These are phyloP conservation scores for Phyllotis vaccarum DNA, from an alignment of 2,797 vertebrate species.

Conservation along the genomic window DNA sequence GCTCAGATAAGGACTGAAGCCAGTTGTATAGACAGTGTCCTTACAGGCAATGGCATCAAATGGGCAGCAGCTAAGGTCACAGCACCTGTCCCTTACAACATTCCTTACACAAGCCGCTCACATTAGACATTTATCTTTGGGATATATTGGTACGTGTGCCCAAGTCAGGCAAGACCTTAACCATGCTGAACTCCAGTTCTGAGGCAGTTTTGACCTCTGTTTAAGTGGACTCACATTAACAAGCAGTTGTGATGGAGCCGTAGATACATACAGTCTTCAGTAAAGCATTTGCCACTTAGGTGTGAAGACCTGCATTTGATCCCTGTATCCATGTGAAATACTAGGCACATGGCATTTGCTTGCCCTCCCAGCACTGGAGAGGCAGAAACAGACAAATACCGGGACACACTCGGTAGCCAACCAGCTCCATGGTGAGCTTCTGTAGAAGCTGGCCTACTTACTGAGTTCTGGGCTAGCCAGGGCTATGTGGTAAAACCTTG, in stretches of 20 bases:
- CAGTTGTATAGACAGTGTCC: not conserved
- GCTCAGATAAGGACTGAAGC: not conserved
- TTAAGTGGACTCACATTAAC: not conserved
- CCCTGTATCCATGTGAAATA: not conserved
- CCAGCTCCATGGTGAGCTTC: not conserved
- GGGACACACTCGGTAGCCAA: not conserved
- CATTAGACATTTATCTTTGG: not conserved
- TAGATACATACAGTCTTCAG: not conserved
- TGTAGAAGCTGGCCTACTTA: not conserved
- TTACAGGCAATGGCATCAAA: too few relatives aligned
- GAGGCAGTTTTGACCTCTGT: not conserved
- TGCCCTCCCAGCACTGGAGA: not conserved
- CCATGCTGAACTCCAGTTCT: not conserved
- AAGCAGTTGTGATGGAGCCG: not conserved
- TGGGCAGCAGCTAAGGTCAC: accelerated
- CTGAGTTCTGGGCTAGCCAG: not conserved
- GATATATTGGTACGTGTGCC: not conserved
- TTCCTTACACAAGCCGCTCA: not conserved
- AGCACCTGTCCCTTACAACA: not conserved
- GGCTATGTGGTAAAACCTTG: not conserved
- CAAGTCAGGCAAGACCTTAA: not conserved
- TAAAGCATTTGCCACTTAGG: not conserved
- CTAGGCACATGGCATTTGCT: not conserved
- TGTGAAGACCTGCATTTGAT: not conserved
- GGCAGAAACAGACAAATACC: not conserved